Conservation (phyloP, 2,888 invertebrate species). For the Alitta virens region DNA sequence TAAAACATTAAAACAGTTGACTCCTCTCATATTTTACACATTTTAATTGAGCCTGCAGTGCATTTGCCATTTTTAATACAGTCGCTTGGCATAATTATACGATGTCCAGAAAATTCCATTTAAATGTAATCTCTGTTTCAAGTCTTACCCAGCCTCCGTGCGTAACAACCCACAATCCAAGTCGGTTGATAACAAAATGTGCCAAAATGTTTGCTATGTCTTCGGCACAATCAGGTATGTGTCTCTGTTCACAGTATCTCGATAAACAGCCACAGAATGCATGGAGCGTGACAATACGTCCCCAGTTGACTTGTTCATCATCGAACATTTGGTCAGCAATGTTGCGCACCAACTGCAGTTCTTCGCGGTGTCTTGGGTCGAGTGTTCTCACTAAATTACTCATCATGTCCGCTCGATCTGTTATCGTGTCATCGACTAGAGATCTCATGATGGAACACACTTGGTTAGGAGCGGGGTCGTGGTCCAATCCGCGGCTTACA, state of each 20-base stretch:
- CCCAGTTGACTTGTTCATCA: slow-evolving; percentile 31
- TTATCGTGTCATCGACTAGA: slow-evolving; percentile 29
- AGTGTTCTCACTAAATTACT: slow-evolving; percentile 16
- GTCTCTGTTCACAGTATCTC: slow-evolving; percentile 24
- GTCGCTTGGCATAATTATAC: too few relatives aligned
- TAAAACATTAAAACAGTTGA: too few relatives aligned
- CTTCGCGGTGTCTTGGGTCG: slow-evolving; percentile 20
- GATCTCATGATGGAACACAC: slow-evolving; percentile 24
- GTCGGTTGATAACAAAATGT: slow-evolving; percentile 28
- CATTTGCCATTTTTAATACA: too few relatives aligned
- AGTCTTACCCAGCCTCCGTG: slow-evolving; percentile 33
- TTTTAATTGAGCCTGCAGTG: too few relatives aligned
- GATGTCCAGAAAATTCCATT: too few relatives aligned
- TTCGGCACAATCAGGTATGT: slow-evolving; percentile 25
- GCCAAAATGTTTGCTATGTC: slow-evolving; percentile 25
- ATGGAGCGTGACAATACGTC: slow-evolving; percentile 31
- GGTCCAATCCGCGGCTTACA: slow-evolving; percentile 20
- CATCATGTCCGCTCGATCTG: slow-evolving; percentile 27
- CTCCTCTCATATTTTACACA: too few relatives aligned
- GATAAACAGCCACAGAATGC: slow-evolving; percentile 33
- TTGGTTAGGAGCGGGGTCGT: slow-evolving; percentile 22
- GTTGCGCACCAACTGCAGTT: slow-evolving; percentile 25
- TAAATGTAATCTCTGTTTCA: too few relatives aligned
- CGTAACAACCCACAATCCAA: slow-evolving; percentile 33
- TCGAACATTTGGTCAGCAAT: slow-evolving; percentile 30